These are phyloP conservation scores for Procambarus clarkii DNA, from an alignment of 1,140 invertebrate species.

Conservation along the genomic window DNA sequence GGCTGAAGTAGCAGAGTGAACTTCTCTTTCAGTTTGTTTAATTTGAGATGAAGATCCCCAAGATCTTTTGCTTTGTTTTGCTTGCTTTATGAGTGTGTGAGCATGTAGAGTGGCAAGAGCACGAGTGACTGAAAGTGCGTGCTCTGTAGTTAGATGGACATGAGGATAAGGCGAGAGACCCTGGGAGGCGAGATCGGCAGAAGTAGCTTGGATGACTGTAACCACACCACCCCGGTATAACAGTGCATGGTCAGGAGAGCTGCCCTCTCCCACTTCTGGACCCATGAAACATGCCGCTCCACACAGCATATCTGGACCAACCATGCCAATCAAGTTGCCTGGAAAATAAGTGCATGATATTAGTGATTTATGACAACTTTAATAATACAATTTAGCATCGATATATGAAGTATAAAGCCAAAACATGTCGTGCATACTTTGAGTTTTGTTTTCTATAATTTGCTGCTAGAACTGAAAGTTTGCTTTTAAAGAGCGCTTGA, in stretches of 20 bases:
- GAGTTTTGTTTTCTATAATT: too few species aligned
- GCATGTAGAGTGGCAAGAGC: constrained; percentile 66
- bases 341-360: neutral
- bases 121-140: constrained; percentile 61
- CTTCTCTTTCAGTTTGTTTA: neutral
- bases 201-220: constrained; percentile 25
- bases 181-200: constrained; percentile 22
- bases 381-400: too few species aligned
- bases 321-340: constrained; percentile 43
- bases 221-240: constrained; percentile 36
- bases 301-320: constrained; percentile 26
- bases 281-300: constrained; percentile 18
- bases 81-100: constrained; percentile 32
- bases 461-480: too few species aligned
- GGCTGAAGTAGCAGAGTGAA: neutral
- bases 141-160: constrained; percentile 57
- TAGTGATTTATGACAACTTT: neutral
- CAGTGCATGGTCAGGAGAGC: constrained; percentile 28
- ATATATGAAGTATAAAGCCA: too few species aligned
- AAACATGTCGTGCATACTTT: too few species aligned
- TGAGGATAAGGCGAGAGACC: constrained; percentile 57
- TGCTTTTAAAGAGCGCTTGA: too few species aligned
- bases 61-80: neutral
- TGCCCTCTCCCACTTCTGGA: constrained; percentile 35
- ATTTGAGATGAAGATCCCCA: neutral